Conservation (phyloP, 2,797 vertebrate genomes). For the Tolypeutes matacus region DNA sequence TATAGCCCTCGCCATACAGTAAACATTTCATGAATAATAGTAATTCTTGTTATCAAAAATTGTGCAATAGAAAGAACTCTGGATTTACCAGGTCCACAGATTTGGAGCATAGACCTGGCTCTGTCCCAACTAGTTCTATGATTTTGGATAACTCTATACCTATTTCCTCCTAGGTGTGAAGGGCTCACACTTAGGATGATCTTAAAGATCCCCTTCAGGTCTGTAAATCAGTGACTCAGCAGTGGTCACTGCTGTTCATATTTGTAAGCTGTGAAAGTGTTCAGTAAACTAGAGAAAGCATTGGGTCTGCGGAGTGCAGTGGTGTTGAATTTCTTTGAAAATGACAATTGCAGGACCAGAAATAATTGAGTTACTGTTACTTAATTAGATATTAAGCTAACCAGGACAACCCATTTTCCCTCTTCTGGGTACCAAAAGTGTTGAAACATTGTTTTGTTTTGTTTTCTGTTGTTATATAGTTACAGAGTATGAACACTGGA, state of each 20-base stretch:
- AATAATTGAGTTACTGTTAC: background rate
- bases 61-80: background rate
- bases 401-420: background rate
- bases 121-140: background rate
- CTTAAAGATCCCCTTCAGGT: background rate
- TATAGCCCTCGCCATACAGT: background rate
- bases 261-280: background rate
- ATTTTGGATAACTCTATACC: background rate
- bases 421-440: background rate
- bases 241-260: fast-evolving
- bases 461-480: no score
- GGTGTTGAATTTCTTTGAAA: background rate
- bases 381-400: background rate
- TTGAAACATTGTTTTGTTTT: background rate
- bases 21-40: background rate
- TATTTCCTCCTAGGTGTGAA: background rate
- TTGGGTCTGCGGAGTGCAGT: fast-evolving
- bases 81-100: background rate
- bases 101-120: background rate
- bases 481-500: background rate
- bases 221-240: background rate
- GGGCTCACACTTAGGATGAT: background rate
- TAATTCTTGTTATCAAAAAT: background rate
- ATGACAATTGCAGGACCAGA: background rate
- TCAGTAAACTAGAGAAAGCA: background rate